Conservation (phyloP, 2,797 vertebrate species). For the Danio tinwini region DNA sequence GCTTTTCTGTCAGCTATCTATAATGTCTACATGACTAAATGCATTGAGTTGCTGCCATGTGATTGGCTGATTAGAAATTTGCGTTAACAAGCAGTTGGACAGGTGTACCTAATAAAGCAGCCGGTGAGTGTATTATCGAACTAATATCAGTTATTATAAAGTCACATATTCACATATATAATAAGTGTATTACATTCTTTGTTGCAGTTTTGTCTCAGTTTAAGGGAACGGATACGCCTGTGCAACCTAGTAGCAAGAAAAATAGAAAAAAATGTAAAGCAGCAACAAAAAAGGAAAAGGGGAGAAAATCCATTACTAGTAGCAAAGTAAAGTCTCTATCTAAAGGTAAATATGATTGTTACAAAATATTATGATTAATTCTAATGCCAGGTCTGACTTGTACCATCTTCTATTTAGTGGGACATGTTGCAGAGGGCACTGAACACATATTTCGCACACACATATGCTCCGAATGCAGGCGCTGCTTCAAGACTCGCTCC, state of each 20-base stretch:
- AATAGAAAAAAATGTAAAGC: constrained; percentile 33
- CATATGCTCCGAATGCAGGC: constrained; percentile 92
- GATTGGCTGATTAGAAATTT: too few species aligned
- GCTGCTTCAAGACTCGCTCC: constrained; percentile 95
- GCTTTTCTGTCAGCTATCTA: too few species aligned
- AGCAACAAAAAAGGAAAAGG: constrained; percentile 4
- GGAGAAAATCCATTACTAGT: neutral
- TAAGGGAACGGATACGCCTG: neutral
- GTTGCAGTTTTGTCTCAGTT: constrained; percentile 26
- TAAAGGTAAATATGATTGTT: constrained; percentile 13
- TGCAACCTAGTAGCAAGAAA: constrained; percentile 28
- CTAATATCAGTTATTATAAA: neutral
- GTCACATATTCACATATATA: neutral
- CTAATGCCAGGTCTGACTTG: neutral
- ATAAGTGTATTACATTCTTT: neutral
- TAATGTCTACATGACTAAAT: too few species aligned
- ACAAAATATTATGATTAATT: neutral
- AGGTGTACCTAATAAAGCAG: too few species aligned
- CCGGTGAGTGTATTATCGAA: neutral
- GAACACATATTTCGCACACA: constrained; percentile 91
- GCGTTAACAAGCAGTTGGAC: too few species aligned
- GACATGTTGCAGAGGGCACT: constrained; percentile 75
- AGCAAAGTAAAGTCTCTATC: constrained; percentile 23
- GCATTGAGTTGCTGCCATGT: too few species aligned
- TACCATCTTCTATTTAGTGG: constrained; percentile 65